phyloP scores from a whole-genome alignment of 2,888 invertebrate species.

The Drosophila phalerata region DNA sequence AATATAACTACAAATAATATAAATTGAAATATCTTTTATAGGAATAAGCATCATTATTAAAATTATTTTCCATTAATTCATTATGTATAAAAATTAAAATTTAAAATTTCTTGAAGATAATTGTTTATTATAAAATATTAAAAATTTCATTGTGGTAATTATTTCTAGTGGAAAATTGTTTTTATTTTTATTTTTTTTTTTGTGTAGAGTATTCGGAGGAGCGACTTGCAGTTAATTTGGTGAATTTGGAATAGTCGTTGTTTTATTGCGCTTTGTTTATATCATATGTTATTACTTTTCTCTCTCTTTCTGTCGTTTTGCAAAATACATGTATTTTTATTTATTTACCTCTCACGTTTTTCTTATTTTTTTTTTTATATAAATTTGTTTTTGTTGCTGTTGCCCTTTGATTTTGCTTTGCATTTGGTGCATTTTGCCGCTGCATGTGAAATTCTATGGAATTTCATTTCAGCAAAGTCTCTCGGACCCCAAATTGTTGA shows the following conservation, averaged over 20 bases:
- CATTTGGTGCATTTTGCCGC: conserved; percentile 59
- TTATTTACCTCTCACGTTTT: conserved; percentile 54
- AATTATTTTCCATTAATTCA: too few relatives aligned
- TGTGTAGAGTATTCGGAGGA: conserved; percentile 14
- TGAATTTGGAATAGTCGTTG: conserved; percentile 18
- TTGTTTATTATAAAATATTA: too few relatives aligned
- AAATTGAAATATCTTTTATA: too few relatives aligned
- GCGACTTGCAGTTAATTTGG: conserved; percentile 5
- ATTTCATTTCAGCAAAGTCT: conserved; percentile 34
- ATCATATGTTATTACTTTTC: conserved; percentile 37
- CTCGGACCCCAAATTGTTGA: conserved; percentile 52
- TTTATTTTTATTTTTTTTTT: too few relatives aligned
- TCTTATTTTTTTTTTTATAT: conserved; percentile 2
- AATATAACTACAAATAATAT: too few relatives aligned
- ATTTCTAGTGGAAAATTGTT: neutral
- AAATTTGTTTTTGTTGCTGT: conserved; percentile 18
- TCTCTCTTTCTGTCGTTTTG: conserved; percentile 14
- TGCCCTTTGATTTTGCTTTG: conserved; percentile 40
- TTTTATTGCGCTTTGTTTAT: conserved; percentile 69
- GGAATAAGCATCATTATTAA: too few relatives aligned
- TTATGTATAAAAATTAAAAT: too few relatives aligned
- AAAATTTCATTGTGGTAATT: too few relatives aligned
- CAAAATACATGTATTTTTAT: conserved; percentile 41
- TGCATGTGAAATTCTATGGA: conserved; percentile 66
- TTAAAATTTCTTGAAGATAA: too few relatives aligned